Base-by-base conservation (phyloP, 2,113 vertebrate genomes). In the Pangasianodon hypophthalmus region DNA sequence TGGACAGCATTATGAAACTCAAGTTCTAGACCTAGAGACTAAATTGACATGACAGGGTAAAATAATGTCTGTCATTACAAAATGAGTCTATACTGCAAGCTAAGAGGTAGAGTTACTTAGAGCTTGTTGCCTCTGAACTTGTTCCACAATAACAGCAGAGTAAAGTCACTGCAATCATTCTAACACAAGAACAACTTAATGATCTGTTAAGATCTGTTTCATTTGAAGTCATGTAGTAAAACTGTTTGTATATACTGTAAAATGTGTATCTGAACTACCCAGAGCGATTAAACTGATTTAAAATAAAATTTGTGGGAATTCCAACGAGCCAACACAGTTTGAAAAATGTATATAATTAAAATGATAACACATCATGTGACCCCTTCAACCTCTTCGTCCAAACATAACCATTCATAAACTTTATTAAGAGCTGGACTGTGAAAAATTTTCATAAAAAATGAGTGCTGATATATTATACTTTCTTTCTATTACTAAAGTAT, bases 1-100 rank as follows among this genome's bases (percentile, higher is more conserved):
- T 89, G 48, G 41, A 71, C 11, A 41, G 48, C 44, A 88, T 86
- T 46, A 73, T 82, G 50, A 88, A 85, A 88, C 67, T 81, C n/a
- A 87, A 84, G 88, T 80, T 90, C 75, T 71, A 88, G 85, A 88
- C 71, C 29, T 86, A 67, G 44, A 82, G 52, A 54, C 41, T 52
- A 90, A 85, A 88, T 87, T 73, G 37, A 88, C 88, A 86, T 69
- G 77, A 88, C 29, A 88, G 37, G 62, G 21, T 37, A 6, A 64
- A 64, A 89, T 37, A 46, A 73, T 88, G 50, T 81, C 90, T 54
- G 79, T 84, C 48, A 46, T 83, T 83, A 77, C 64, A 24, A 71
- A 32, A 87, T 48, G 37, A 82, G 41, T 91, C 29, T 41, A 87
- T 73, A 71, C 83, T 71, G 64, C 26, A 54, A 50, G 52, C 77